Base-by-base conservation (phyloP, 2,797 vertebrate genomes). In the Gephyroberyx darwinii region DNA sequence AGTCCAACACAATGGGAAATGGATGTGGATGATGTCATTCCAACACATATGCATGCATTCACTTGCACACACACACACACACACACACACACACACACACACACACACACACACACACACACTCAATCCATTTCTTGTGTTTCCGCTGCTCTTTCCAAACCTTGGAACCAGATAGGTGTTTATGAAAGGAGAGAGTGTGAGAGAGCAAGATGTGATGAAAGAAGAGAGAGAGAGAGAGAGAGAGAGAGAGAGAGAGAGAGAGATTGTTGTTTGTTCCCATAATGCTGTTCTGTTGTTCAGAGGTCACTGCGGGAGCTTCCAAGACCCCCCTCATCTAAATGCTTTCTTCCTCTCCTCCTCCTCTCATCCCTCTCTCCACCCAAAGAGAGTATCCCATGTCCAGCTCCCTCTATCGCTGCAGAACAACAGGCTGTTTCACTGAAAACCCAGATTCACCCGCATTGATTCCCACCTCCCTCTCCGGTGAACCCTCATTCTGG, bases 311-410 rank as follows among this genome's bases (percentile, higher is more conserved):
- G 4, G 64, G 63, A 54, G 52, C 67, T 51, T 75, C 67, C 67
- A 69, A 53, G 61, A 75, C 57, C 75, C 66, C 68, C 60, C 26
- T 26, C 16, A 20, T 75, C 62, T 68, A 35, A 83, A 77, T 85
- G 77, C 81, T 85, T 79, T 83, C 64, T 70, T 70, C 64, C 51
- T 68, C 52, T 62, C 56, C 47, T 59, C 37, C 65, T 70, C 57
- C 67, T 48, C 48, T 69, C 65, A 19, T 69, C 64, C 61, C 54
- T 65, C 69, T 58, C 43, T 78, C 50, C 1, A 16, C 65, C 83
- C 64, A n/a, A 35, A 48, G 73, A 77, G 74, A 67, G 76, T 84
- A 86, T 89, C 84, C 71, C 30, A 37, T 91, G 77, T 88, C 81
- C 33, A 26, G 33, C 53, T 78, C 64, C 55, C 71, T 78, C 56